Base-by-base conservation (phyloP, 1,140 invertebrate genomes). In the Drosophila ironensis region DNA sequence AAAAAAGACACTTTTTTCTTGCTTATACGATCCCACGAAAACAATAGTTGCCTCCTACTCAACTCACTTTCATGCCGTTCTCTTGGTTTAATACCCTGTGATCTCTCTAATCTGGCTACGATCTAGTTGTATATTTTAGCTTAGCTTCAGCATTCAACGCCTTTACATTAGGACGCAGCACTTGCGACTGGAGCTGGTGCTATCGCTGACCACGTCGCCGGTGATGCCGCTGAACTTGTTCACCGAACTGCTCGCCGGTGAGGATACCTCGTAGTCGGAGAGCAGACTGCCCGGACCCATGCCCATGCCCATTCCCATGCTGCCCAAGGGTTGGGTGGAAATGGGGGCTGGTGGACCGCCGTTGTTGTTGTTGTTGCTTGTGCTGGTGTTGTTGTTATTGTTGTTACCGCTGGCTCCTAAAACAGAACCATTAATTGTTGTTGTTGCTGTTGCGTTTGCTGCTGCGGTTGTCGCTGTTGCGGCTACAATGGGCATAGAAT, bases 201-300 rank as follows among this genome's bases (percentile, higher is more conserved):
- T 93, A 64, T 93, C 93, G 42, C 93, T 92, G 50, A 94, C 91
- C 69, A 93, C 93, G 64, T 94, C 93, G 35, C 92, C 92, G 2
- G 93, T 94, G 63, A 93, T 92, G 6, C 93, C 94, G 25, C 93
- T 93, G 70, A 94, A 94, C 56, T 93, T 91, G 42, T 88, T 88
- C 11, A 88, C 63, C 19, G 64, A 67, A 30, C 46, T 69, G 20
- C 91, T 77, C 9, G 57, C 47, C 19, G 71, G 46, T 9, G 63
- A 56, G 28, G 56, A 46, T 7, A 28, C 56, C 54, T 81, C 80
- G 35, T 75, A 88, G 20, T 88, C 87, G 41, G 56, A 60, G 8
- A 80, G 28, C 6, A 77, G 45, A 38, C 63, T 80, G 25, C 54
- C 54, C 6, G 82, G 72, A 63, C 75, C 76, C 45, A 74, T 78